phyloP scores from a whole-genome alignment of 2,888 invertebrate genomes.

The Baccha elongata region DNA sequence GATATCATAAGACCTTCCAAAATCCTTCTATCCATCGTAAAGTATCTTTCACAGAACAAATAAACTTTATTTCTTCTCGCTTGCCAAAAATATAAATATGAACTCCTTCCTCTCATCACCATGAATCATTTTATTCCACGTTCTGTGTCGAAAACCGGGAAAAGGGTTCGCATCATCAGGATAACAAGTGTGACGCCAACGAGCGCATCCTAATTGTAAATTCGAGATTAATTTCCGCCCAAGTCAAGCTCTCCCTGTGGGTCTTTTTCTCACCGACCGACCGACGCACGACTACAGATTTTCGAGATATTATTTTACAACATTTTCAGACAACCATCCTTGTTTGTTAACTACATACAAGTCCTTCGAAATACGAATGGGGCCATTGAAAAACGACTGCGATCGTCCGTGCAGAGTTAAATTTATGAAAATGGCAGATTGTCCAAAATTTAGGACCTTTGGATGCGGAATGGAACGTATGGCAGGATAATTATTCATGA shows the following conservation, averaged over 20 bases:
- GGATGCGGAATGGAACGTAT: slow-evolving; percentile 39
- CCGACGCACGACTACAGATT: slow-evolving; percentile 29
- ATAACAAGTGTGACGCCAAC: neutral
- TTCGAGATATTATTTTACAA: slow-evolving; percentile 68
- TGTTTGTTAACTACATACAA: slow-evolving; percentile 3
- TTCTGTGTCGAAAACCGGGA: slow-evolving; percentile 14
- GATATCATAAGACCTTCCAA: slow-evolving; percentile 60
- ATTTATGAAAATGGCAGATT: slow-evolving; percentile 63
- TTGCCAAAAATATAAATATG: slow-evolving; percentile 68
- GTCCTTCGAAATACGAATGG: neutral
- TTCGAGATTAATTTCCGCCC: slow-evolving; percentile 71
- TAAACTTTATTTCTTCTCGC: slow-evolving; percentile 61
- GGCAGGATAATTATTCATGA: slow-evolving; percentile 71
- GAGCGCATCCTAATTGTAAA: slow-evolving; percentile 69
- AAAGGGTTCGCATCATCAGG: neutral
- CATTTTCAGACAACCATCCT: neutral
- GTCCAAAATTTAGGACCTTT: slow-evolving; percentile 51
- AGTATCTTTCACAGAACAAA: slow-evolving; percentile 42
- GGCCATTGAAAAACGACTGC: slow-evolving; percentile 49
- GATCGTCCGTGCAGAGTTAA: slow-evolving; percentile 61
- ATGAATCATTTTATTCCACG: slow-evolving; percentile 57
- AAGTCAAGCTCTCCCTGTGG: slow-evolving; percentile 11
- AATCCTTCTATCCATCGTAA: slow-evolving; percentile 7
- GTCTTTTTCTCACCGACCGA: too few relatives aligned
- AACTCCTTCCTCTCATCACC: slow-evolving; percentile 64